These are phyloP conservation scores for Caenorhabditis brenneri DNA, from an alignment of 1,140 invertebrate species.

Conservation along the genomic window DNA sequence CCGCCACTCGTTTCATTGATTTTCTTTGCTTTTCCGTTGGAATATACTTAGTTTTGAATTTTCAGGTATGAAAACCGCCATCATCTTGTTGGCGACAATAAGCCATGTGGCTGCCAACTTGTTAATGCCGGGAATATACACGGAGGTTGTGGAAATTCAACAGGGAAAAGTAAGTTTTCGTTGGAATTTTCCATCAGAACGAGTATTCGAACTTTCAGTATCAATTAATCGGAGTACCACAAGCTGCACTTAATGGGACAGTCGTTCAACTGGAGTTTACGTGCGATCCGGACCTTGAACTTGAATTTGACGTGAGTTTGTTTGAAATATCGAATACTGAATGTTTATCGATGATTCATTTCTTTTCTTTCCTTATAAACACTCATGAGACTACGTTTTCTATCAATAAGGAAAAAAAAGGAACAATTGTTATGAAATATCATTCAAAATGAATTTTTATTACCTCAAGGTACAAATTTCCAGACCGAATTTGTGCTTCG, in stretches of 20 bases:
- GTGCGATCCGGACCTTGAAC: slow-evolving; percentile 46
- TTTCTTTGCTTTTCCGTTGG: not conserved
- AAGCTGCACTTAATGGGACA: slow-evolving; percentile 67
- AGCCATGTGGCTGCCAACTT: slow-evolving; percentile 34
- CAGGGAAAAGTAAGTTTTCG: slow-evolving; percentile 29
- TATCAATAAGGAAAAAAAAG: too few relatives aligned
- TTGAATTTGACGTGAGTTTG: slow-evolving; percentile 49
- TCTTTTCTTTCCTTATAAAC: too few relatives aligned
- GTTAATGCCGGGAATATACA: slow-evolving; percentile 45
- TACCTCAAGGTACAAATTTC: slow-evolving; percentile 56
- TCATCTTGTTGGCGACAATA: not conserved
- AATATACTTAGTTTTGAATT: not conserved
- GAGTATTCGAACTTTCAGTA: slow-evolving; percentile 51
- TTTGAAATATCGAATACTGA: not conserved
- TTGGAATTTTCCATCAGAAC: not conserved
- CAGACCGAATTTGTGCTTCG: slow-evolving; percentile 66
- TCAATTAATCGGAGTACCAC: slow-evolving; percentile 69
- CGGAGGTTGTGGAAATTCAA: slow-evolving; percentile 31
- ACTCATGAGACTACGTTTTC: too few relatives aligned
- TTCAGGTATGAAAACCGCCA: slow-evolving; percentile 33
- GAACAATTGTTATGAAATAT: too few relatives aligned
- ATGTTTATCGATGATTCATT: too few relatives aligned
- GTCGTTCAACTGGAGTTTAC: slow-evolving; percentile 66
- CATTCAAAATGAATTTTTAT: too few relatives aligned
- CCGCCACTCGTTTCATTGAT: not conserved